phyloP scores from a whole-genome alignment of 2,113 vertebrate species.

The Edolisoma coerulescens region DNA sequence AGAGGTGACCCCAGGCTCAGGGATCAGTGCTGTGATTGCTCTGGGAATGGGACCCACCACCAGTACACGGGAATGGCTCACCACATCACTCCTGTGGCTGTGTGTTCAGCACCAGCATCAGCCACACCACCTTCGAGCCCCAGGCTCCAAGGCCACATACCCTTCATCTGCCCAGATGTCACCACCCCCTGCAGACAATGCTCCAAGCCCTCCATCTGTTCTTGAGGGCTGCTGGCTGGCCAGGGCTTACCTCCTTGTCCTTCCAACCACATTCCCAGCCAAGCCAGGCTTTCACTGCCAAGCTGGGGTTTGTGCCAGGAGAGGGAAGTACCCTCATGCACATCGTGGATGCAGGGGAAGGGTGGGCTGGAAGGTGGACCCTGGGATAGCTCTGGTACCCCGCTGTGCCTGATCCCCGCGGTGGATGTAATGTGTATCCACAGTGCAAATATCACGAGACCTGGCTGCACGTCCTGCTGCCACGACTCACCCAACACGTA shows the following conservation, averaged over 20 bases:
- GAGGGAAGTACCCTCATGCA: background rate
- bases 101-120: accelerated
- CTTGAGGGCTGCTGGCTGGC: background rate
- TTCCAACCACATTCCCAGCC: accelerated
- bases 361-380: background rate
- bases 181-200: background rate
- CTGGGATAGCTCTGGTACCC: accelerated
- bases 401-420: accelerated
- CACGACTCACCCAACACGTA: background rate
- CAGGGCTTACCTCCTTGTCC: background rate
- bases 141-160: background rate
- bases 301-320: background rate
- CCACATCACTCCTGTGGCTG: background rate
- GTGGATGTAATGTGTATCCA: background rate
- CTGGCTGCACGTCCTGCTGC: background rate
- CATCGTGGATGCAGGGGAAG: accelerated
- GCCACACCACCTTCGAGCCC: background rate
- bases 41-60: background rate
- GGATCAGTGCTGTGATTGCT: accelerated
- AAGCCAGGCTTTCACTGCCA: background rate
- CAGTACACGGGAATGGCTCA: accelerated
- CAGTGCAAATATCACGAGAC: background rate
- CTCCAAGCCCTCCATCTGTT: background rate
- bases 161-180: background rate
- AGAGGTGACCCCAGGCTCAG: background rate